Conservation (phyloP, 2,797 vertebrate genomes). For the Rhadinocentrus ornatus region DNA sequence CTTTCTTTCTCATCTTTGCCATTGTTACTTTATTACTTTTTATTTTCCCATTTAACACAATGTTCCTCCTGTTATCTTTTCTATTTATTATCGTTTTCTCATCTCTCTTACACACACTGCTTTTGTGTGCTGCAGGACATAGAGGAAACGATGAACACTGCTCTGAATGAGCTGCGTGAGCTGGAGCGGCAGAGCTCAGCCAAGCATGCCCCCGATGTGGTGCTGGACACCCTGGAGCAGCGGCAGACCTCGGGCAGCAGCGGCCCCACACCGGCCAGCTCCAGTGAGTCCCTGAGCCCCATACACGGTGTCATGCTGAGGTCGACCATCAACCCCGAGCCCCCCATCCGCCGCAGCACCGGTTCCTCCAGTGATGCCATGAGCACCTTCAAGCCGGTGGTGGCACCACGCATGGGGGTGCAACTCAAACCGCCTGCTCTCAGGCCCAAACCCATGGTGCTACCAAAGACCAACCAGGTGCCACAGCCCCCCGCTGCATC, state of each 20-base stretch:
- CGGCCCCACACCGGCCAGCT: conserved; percentile 83
- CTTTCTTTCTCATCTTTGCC: conserved; percentile 3
- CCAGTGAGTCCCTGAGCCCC: conserved; percentile 87
- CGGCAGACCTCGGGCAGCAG: conserved; percentile 83
- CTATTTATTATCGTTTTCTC: background rate
- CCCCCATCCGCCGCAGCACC: conserved; percentile 90
- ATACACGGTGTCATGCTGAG: conserved; percentile 76
- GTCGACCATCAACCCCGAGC: conserved; percentile 84
- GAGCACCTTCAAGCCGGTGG: conserved; percentile 96
- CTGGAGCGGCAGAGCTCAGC: conserved; percentile 96
- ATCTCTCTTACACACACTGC: conserved; percentile 4
- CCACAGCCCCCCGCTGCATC: conserved; percentile 74
- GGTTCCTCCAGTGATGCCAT: conserved; percentile 92
- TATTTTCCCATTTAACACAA: background rate
- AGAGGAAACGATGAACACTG: conserved; percentile 98
- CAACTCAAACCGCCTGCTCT: conserved; percentile 97
- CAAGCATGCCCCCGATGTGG: conserved; percentile 96
- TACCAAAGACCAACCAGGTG: conserved; percentile 88
- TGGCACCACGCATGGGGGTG: conserved; percentile 95
- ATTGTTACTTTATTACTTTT: background rate
- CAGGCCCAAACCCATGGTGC: conserved; percentile 94
- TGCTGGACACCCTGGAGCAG: conserved; percentile 97
- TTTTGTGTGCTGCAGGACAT: conserved; percentile 87
- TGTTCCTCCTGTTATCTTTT: background rate
- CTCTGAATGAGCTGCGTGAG: conserved; percentile 95